Evolutionary conservation across 2,113 vertebrate species (phyloP), one percentile per base, ranked within the genome.

Genomic region (Tricholaema leucomelas): DNA sequence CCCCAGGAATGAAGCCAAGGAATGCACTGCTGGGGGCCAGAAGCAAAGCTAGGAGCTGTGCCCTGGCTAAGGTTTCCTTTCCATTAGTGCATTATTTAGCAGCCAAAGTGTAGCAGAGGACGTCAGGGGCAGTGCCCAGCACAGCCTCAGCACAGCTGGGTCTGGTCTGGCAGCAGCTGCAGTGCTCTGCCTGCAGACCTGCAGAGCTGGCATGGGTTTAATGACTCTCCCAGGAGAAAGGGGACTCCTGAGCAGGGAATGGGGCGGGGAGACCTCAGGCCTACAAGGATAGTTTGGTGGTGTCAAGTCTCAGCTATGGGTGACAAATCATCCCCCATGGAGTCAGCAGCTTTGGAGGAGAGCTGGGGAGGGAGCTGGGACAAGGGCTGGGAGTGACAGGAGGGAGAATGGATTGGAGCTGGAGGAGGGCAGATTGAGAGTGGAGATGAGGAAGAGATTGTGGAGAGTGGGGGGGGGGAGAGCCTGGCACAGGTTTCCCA

Each of bases 11-110:
- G 64, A 74, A 77, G 42, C 63, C 25, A 52, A 89, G 75, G 70
- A 91, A 85, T 28, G 14, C 40, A 40, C 15, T 40, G 44, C 36
- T 63, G 42, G 27, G 65, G 94, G 74, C 21, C 60, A 88, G 71
- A 69, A 82, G 40, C 17, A 70, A 81, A 79, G 74, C 36, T 67
- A 59, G 92, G 92, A 80, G 78, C 91, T 92, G 91, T 76, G 75
- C 52, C 33, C 66, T 76, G 64, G 75, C 75, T 82, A 79, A 88
- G 86, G 92, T 95, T 93, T 93, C 75, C 67, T 87, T 96, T 93
- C 85, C 85, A 76, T 82, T 87, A 88, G 64, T 87, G 75, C 71
- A 91, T 95, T 96, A 93, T 96, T 95, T 89, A 93, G 50, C 81
- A 91, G 63, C 36, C 92, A 73, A 70, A 90, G 66, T 1, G 4